Conservation (phyloP, 2,113 vertebrate genomes). For the Dunckerocampus dactyliophorus region DNA sequence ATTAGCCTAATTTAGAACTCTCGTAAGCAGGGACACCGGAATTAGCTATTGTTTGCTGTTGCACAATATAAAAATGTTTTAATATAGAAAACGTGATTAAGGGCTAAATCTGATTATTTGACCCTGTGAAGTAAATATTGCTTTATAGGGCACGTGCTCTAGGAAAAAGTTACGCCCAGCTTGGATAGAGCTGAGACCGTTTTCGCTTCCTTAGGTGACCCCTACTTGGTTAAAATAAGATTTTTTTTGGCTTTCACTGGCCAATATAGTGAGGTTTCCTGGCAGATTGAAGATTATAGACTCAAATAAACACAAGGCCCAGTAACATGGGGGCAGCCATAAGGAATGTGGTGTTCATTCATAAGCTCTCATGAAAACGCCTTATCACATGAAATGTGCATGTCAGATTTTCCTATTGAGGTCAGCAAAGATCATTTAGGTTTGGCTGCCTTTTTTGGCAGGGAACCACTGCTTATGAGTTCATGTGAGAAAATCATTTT, state of each 20-base stretch:
- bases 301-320: constrained; percentile 26
- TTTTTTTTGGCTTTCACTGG: constrained; percentile 6
- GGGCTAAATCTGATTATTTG: constrained; percentile 10
- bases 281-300: constrained; percentile 10
- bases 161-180: constrained; percentile 14
- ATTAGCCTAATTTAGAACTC: neutral
- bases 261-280: constrained; percentile 15
- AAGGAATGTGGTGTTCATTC: constrained; percentile 13
- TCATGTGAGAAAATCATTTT: constrained; percentile 15
- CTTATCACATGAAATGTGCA: constrained; percentile 28
- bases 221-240: constrained; percentile 1
- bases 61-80: no score
- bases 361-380: constrained; percentile 28
- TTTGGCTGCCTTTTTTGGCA: constrained; percentile 27
- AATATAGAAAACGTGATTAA: no score
- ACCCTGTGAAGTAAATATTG: constrained; percentile 9
- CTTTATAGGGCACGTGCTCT: constrained; percentile 9
- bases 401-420: constrained; percentile 34
- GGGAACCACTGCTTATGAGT: constrained; percentile 10
- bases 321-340: constrained; percentile 17
- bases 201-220: constrained; percentile 18
- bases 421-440: constrained; percentile 18
- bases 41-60: no score
- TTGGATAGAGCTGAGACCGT: constrained; percentile 15
- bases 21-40: no score